Evolutionary conservation across 2,113 vertebrate species (phyloP).

Genomic region (Seriola quinqueradiata): DNA sequence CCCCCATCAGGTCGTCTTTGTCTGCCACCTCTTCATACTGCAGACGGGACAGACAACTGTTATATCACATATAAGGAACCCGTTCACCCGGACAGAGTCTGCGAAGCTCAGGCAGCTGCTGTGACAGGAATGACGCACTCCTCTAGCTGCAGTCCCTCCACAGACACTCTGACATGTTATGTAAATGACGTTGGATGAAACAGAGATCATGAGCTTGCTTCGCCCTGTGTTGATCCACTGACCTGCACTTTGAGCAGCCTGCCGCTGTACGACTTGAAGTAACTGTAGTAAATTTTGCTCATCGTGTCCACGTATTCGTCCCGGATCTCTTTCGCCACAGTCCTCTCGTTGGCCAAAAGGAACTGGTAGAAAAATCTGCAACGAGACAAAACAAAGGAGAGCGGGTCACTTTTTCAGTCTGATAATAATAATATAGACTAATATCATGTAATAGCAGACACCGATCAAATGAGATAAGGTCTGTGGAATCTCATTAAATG

Average conservation of each 20-base stretch:
- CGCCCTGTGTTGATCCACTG: constrained; percentile 32
- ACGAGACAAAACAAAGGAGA: background rate
- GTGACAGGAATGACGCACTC: background rate
- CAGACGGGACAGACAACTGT: constrained; percentile 4
- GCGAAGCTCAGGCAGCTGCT: background rate
- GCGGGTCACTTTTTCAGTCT: background rate
- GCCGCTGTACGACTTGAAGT: constrained; percentile 93
- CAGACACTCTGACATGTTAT: too few species aligned
- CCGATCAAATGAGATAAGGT: too few species aligned
- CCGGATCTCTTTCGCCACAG: constrained; percentile 91
- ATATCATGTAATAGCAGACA: too few species aligned
- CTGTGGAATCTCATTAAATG: too few species aligned
- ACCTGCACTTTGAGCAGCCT: constrained; percentile 96
- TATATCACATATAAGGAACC: background rate
- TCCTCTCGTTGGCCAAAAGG: constrained; percentile 91
- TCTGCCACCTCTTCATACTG: constrained; percentile 96
- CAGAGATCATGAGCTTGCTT: background rate
- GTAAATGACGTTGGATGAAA: background rate
- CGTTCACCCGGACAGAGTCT: background rate
- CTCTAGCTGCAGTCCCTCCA: too few species aligned
- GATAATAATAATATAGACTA: too few species aligned
- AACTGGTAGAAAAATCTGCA: constrained; percentile 95
- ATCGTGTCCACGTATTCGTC: constrained; percentile 95
- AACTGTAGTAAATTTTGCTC: constrained; percentile 95
- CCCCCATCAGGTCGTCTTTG: constrained; percentile 95